phyloP scores from a whole-genome alignment of 2,888 invertebrate genomes.

The Tenthredo livida region DNA sequence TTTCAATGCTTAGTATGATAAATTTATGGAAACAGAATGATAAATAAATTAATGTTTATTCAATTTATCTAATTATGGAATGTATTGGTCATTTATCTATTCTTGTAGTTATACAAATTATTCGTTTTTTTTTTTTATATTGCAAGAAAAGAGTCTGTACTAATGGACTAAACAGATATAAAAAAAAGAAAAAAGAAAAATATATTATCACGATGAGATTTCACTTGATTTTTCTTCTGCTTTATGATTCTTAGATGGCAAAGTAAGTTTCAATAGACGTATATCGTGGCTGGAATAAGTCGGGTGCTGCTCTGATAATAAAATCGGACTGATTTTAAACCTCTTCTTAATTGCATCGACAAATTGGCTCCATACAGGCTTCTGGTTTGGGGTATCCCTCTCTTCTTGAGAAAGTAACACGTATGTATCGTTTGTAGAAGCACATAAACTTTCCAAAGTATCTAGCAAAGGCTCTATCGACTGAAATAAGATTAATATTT shows the following conservation, averaged over 20 bases:
- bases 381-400: slow-evolving; percentile 83
- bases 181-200: background rate
- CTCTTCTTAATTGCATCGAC: slow-evolving; percentile 69
- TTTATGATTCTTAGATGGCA: slow-evolving; percentile 11
- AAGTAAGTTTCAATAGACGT: slow-evolving; percentile 79
- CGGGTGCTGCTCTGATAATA: slow-evolving; percentile 82
- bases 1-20: slow-evolving; percentile 4
- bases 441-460: slow-evolving; percentile 80
- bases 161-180: background rate
- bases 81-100: background rate
- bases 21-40: slow-evolving; percentile 19
- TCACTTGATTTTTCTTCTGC: background rate
- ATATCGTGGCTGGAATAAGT: slow-evolving; percentile 84
- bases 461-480: slow-evolving; percentile 82
- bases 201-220: background rate
- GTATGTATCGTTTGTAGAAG: slow-evolving; percentile 79
- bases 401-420: slow-evolving; percentile 84
- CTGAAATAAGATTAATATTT: slow-evolving; percentile 75
- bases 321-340: slow-evolving; percentile 79
- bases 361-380: slow-evolving; percentile 79
- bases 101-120: background rate
- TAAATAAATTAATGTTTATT: slow-evolving; percentile 43
- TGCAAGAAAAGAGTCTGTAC: background rate
- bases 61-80: slow-evolving; percentile 7
- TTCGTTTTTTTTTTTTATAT: background rate